Percentiles rank a stretch among this genome's conserved stretches.
These are phyloP conservation scores for Ptychoptera albimana DNA, from an alignment of 2,888 invertebrate genomes.

Conservation along the genomic window DNA sequence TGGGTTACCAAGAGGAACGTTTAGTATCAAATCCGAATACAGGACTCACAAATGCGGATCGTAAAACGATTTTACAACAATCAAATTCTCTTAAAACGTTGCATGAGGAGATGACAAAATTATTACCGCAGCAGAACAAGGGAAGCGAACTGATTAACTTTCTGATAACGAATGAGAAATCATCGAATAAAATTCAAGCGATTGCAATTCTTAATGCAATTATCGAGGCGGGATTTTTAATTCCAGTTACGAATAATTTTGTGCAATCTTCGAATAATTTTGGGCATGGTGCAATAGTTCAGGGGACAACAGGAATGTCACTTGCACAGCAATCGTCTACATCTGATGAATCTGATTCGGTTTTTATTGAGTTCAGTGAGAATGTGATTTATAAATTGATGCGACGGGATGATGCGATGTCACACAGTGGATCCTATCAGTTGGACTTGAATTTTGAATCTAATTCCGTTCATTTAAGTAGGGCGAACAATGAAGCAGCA, in stretches of 20 bases:
- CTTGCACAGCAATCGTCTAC: background rate
- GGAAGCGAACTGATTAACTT: slow-evolving; percentile 24
- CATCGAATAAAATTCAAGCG: slow-evolving; percentile 28
- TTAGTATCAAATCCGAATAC: slow-evolving; percentile 20
- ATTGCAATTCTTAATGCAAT: slow-evolving; percentile 28
- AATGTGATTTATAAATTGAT: slow-evolving; percentile 26
- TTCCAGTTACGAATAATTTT: slow-evolving; percentile 16
- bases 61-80: slow-evolving; percentile 29
- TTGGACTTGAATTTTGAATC: slow-evolving; percentile 46
- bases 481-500: slow-evolving; percentile 20
- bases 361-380: slow-evolving; percentile 26
- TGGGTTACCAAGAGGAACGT: slow-evolving; percentile 59
- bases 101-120: slow-evolving; percentile 27
- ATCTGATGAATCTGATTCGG: slow-evolving; percentile 21
- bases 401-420: slow-evolving; percentile 10
- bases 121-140: slow-evolving; percentile 24
- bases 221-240: slow-evolving; percentile 29
- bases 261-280: background rate
- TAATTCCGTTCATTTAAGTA: slow-evolving; percentile 40
- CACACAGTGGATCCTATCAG: slow-evolving; percentile 33
- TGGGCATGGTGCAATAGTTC: background rate
- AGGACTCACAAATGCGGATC: slow-evolving; percentile 25
- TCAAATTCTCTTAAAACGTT: slow-evolving; percentile 28
- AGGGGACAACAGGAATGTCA: background rate
- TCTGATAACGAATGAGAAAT: slow-evolving; percentile 26